These are phyloP conservation scores for Zygaena filipendulae DNA, from an alignment of 2,888 invertebrate species.

Conservation along the genomic window DNA sequence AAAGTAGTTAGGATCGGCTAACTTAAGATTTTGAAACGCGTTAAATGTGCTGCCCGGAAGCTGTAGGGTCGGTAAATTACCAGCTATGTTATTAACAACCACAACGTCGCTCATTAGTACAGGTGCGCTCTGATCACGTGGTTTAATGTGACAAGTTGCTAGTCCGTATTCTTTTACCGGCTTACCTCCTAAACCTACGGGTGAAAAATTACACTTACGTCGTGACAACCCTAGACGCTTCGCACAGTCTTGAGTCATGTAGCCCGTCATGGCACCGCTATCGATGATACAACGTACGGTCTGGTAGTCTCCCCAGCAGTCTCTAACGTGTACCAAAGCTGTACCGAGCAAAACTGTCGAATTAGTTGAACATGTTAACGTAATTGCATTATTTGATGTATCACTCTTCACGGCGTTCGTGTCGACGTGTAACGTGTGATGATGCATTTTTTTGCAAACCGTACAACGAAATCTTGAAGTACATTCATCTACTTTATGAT, in stretches of 20 bases:
- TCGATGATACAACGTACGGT: background rate
- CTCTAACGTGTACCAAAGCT: slow-evolving; percentile 1
- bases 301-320: slow-evolving; percentile 1
- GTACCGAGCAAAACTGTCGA: background rate
- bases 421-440: slow-evolving; percentile 4
- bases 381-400: background rate
- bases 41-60: background rate
- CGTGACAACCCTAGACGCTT: slow-evolving; percentile 1
- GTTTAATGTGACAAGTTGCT: background rate
- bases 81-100: no score
- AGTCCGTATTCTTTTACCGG: background rate
- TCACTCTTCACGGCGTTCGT: no score
- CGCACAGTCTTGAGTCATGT: slow-evolving; percentile 1
- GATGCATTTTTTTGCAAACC: slow-evolving; percentile 2
- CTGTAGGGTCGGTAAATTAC: no score
- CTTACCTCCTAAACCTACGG: slow-evolving; percentile 2
- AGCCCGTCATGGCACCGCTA: slow-evolving; percentile 2
- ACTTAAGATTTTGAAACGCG: background rate
- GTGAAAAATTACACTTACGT: slow-evolving; percentile 1
- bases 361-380: slow-evolving; percentile 1
- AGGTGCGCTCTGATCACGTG: background rate
- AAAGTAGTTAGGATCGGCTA: no score
- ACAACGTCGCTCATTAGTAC: background rate
- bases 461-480: slow-evolving; percentile 1
- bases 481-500: background rate